Evolutionary conservation across 2,113 vertebrate genomes (phyloP), one percentile per base, ranked within the genome.

Genomic region (Xiphophorus hellerii): DNA sequence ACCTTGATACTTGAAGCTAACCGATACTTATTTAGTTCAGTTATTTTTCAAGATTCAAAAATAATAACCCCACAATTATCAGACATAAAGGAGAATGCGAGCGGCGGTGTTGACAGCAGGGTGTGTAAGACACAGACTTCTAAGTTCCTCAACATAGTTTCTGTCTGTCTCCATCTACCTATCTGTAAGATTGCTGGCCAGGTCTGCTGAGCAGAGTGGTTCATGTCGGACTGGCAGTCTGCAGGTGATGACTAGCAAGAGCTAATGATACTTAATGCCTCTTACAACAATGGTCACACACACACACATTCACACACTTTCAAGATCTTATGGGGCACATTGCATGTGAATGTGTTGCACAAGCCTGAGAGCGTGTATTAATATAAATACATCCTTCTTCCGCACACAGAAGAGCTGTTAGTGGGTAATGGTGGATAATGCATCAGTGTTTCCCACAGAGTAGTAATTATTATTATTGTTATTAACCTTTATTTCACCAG

Each of bases 251-350:
- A 95, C 91, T 88, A 82, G 88, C 84, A 65, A 82, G 77, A 80
- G 76, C 83, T 93, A 94, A 94, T 94, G 92, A 94, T 88, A 92
- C 90, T 92, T 93, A 93, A 93, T 94, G 90, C 90, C 60, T 65
- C 82, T 69, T 81, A 71, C 68, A 82, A 73, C 77, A 78, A 74
- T 9, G 29, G n/a, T 37, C 71, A 44, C 68, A 61, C 54, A 67
- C 65, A 68, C 25, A 61, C 63, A 71, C 67, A 77, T 69, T 25
- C 77, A 73, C 29, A 44, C n/a, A 78, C 70, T 28, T 60, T 65
- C 74, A 76, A 60, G 61, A 76, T 67, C 71, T 71, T 64, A 20
- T 28, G 28, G 31, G 65, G 29, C 65, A 54, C 77, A 79, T 51
- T 76, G 58, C 66, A 79, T 62, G 67, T 42, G 66, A 22, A 69